Evolutionary conservation across 2,113 vertebrate species (phyloP).

Genomic region (Laticauda laticaudata): DNA sequence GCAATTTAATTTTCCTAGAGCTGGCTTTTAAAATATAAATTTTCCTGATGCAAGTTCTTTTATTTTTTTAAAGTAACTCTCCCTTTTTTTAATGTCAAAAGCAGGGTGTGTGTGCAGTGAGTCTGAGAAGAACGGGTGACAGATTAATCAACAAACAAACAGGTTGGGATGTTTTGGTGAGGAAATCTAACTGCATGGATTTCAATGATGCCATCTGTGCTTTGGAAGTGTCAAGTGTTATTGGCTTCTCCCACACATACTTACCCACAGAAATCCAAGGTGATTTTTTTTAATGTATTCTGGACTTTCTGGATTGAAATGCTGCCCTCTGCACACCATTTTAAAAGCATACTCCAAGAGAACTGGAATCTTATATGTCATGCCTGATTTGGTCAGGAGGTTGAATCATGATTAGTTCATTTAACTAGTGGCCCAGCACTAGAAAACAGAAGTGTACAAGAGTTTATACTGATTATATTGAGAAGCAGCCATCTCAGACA

Average conservation of each 20-base stretch:
- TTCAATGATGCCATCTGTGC: background rate
- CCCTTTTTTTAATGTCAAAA: background rate
- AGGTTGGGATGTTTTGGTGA: background rate
- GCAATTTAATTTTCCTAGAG: background rate
- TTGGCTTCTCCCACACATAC: background rate
- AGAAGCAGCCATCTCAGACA: background rate
- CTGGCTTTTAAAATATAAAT: background rate
- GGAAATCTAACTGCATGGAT: background rate
- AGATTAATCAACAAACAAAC: background rate
- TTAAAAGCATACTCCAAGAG: background rate
- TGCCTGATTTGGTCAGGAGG: background rate
- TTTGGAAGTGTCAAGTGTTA: background rate
- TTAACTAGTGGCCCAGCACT: background rate
- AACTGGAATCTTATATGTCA: background rate
- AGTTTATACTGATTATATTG: background rate
- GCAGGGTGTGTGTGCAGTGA: background rate
- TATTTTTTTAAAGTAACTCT: background rate
- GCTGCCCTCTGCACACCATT: background rate
- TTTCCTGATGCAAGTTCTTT: background rate
- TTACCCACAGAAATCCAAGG: background rate
- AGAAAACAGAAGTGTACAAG: background rate
- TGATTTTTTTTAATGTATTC: background rate
- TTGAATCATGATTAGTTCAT: background rate
- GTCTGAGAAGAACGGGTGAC: background rate
- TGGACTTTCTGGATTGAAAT: background rate